Conservation (phyloP, 2,888 invertebrate genomes). For the Teleiodes luculella region DNA sequence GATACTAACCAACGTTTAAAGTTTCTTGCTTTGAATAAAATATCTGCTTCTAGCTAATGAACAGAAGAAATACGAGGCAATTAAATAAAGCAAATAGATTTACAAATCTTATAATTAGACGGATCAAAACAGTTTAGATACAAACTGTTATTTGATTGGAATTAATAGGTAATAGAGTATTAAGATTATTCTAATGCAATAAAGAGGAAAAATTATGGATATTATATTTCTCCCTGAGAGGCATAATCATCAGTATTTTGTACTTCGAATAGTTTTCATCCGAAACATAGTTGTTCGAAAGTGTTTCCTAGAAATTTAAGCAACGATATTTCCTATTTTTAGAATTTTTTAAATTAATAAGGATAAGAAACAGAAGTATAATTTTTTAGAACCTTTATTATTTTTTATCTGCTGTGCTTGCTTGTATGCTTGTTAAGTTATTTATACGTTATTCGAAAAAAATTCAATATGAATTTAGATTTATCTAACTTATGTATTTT, state of each 20-base stretch:
- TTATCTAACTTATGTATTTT: too few relatives aligned
- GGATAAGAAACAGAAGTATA: too few relatives aligned
- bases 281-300: too few relatives aligned
- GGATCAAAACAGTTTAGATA: constrained; percentile 31
- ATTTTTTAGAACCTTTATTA: too few relatives aligned
- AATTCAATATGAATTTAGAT: too few relatives aligned
- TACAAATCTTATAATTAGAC: constrained; percentile 11
- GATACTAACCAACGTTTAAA: not conserved
- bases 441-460: too few relatives aligned
- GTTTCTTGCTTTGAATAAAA: not conserved
- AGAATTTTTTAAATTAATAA: too few relatives aligned
- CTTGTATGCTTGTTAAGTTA: too few relatives aligned
- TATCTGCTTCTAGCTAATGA: not conserved
- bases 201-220: constrained; percentile 36
- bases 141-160: constrained; percentile 32
- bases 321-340: too few relatives aligned
- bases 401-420: too few relatives aligned
- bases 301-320: too few relatives aligned
- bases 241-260: constrained; percentile 14
- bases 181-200: constrained; percentile 31
- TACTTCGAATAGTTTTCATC: too few relatives aligned
- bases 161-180: constrained; percentile 31
- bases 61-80: not conserved
- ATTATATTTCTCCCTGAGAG: not conserved
- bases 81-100: constrained; percentile 7